phyloP scores from a whole-genome alignment of 37 sponge, comb jelly and placozoan genomes.

The Bolinopsis microptera region DNA sequence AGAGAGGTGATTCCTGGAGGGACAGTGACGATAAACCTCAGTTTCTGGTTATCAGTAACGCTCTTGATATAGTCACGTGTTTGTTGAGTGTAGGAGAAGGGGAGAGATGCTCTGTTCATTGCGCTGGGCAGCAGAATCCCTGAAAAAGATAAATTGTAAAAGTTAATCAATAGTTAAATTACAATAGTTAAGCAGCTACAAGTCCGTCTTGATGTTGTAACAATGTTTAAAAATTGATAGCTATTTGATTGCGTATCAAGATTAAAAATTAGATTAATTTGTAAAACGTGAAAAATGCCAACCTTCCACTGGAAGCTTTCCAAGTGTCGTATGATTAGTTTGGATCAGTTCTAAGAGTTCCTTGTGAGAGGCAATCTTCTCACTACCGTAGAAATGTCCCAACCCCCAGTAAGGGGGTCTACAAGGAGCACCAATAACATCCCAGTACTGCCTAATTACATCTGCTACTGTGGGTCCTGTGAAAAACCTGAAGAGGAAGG shows the following conservation, averaged over 20 bases:
- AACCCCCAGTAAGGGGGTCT: slow-evolving; percentile 10
- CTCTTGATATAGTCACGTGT: not conserved
- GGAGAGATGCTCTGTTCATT: not conserved
- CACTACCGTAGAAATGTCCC: slow-evolving; percentile 46
- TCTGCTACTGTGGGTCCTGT: slow-evolving; percentile 18
- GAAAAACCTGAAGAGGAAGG: slow-evolving; percentile 43
- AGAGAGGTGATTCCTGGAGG: not conserved
- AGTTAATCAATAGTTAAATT: no score
- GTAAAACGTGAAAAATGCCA: no score
- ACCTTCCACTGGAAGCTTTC: not conserved
- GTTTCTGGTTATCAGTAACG: not conserved
- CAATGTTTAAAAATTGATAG: no score
- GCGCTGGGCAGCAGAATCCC: not conserved
- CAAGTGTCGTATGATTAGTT: not conserved
- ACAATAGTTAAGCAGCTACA: no score
- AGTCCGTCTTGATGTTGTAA: no score
- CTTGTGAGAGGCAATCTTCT: not conserved
- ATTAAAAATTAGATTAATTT: no score
- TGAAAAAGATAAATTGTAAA: no score
- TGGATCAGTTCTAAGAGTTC: not conserved
- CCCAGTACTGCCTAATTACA: slow-evolving; percentile 46
- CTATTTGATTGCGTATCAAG: no score
- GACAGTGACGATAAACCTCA: not conserved
- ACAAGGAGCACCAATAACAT: not conserved
- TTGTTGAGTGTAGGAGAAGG: not conserved